Percentiles rank a stretch among this genome's conserved stretches.
Evolutionary conservation across 2,113 vertebrate genomes (phyloP).

Genomic region (Limanda limanda): DNA sequence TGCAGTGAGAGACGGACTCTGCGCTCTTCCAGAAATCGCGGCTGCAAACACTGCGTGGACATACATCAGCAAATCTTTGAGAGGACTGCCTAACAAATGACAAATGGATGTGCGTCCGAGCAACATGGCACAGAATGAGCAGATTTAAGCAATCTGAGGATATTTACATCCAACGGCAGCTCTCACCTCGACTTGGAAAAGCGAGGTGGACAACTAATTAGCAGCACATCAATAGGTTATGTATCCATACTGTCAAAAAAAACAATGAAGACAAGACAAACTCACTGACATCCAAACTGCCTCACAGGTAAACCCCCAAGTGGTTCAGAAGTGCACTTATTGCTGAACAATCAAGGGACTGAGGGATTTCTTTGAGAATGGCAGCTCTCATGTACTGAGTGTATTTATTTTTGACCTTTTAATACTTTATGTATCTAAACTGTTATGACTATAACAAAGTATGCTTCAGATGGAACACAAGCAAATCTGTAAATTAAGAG

Average conservation of each 20-base stretch:
- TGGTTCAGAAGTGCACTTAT: conserved; percentile 76
- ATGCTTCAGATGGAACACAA: conserved; percentile 5
- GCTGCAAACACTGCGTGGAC: background rate
- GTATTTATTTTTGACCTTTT: background rate
- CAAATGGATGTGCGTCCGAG: conserved; percentile 13
- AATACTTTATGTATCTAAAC: conserved; percentile 1
- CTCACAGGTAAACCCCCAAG: conserved; percentile 62
- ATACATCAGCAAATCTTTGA: background rate
- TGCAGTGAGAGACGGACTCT: background rate
- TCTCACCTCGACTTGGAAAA: conserved; percentile 40
- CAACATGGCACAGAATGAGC: conserved; percentile 55
- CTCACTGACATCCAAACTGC: conserved; percentile 42
- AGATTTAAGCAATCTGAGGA: conserved; percentile 48
- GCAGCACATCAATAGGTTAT: conserved; percentile 73
- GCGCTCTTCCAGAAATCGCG: background rate
- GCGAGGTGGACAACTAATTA: conserved; percentile 54
- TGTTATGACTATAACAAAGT: background rate
- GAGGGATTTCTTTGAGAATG: conserved; percentile 15
- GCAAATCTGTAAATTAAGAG: background rate
- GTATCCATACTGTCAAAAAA: conserved; percentile 29
- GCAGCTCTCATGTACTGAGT: background rate
- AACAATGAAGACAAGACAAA: conserved; percentile 21
- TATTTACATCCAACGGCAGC: conserved; percentile 65
- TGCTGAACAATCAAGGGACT: conserved; percentile 61
- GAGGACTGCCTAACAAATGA: conserved; percentile 4